Evolutionary conservation across 2,888 invertebrate species (phyloP), one percentile per base, ranked within the genome.

Genomic region (Drosophila peninsularis): DNA sequence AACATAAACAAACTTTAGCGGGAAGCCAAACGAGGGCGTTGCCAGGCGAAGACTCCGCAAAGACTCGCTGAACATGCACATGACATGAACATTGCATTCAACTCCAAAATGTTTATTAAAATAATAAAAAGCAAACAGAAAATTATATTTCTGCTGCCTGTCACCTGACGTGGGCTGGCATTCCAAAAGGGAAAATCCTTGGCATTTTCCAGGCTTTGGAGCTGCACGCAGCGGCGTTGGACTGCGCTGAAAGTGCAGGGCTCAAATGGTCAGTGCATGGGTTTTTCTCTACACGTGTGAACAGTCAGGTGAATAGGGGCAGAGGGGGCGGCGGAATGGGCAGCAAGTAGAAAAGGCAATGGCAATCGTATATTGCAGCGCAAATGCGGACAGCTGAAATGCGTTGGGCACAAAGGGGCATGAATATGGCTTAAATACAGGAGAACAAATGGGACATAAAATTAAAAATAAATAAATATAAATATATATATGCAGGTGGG

Each of bases 1-100:
- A 47, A 5, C 62, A 71, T 75, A 77, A 87, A 83, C 86, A 83
- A 83, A 82, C 71, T 80, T 62, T 60, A 73, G 71, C 54, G 13
- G 13, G 14, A 21, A 42, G 42, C 3, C 42, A 21, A 42, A 21
- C 42, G 36, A 82, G 82, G 82, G 82, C 66, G 82, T 83, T 83
- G 86, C 82, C 71, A 80, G 73, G 82, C 54, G 21, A 34, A 50
- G 19, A 37, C 52, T 17, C 37, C 36, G 10, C 9, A 19, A 34
- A 11, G 49, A 7, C 19, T 34, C 24, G 32, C 47, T 2, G 32
- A 19, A 42, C 49, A 50, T 36, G 36, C 50, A 36, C 19, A 34
- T 10, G 50, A 21, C 34, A 36, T 36, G 50, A 36, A 19, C 50
- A 30, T 32, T 47, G 47, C 47, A 47, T 19, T 32, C 32, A 13